Conservation (phyloP, 92 coral and sea anemone genomes). For the Hydrozoanthus gracilis region DNA sequence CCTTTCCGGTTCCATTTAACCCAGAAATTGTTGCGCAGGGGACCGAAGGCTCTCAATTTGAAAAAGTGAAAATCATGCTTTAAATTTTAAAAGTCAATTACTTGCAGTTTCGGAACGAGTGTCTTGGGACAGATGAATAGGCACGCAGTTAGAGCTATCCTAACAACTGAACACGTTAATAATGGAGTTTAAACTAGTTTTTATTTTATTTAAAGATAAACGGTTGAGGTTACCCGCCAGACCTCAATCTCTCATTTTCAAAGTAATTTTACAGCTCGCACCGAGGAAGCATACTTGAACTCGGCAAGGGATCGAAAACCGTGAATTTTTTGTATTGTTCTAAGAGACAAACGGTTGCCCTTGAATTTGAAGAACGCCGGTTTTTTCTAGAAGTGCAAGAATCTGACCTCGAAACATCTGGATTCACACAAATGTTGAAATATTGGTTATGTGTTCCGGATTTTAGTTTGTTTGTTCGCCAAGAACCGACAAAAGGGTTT, state of each 20-base stretch:
- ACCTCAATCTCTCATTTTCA: too few species aligned
- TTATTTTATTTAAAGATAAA: not conserved
- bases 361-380: not conserved
- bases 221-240: too few species aligned
- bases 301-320: too few species aligned
- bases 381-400: constrained; percentile 3
- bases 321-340: too few species aligned
- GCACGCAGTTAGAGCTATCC: too few species aligned
- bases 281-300: too few species aligned
- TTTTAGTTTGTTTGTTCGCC: not conserved
- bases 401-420: constrained; percentile 8
- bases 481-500: not conserved
- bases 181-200: not conserved
- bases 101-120: too few species aligned
- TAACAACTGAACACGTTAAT: not conserved
- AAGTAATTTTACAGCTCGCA: too few species aligned
- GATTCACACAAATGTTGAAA: not conserved
- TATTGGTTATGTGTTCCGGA: not conserved
- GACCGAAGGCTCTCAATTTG: not conserved
- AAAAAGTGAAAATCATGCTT: not conserved
- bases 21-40: not conserved
- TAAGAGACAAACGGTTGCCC: too few species aligned
- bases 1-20: not conserved
- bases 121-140: too few species aligned
- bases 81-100: not conserved